Evolutionary conservation across 2,113 vertebrate genomes (phyloP).

Genomic region (Nyctereutes procyonoides): DNA sequence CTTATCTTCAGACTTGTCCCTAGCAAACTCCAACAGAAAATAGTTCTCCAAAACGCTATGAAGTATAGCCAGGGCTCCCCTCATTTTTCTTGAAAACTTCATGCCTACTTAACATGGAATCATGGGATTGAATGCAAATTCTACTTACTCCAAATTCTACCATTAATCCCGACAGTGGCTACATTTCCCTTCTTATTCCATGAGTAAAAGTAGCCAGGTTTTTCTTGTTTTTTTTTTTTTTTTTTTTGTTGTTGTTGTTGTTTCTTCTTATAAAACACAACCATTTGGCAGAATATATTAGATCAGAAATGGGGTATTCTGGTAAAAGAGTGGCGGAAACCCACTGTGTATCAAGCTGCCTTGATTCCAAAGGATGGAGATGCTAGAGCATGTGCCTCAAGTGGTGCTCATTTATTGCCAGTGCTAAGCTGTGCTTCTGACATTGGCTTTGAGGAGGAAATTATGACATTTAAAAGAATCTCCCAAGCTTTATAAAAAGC

Average conservation of each 20-base stretch:
- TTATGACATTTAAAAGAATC: constrained; percentile 81
- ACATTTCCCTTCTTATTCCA: background rate
- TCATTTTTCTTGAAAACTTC: background rate
- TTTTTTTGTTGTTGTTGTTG: too few relatives aligned
- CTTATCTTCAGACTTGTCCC: background rate
- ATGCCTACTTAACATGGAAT: background rate
- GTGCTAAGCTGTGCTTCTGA: constrained; percentile 12
- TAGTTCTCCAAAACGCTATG: background rate
- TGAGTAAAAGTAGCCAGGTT: background rate
- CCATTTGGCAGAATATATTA: background rate
- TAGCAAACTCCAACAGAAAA: background rate
- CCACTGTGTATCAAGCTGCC: constrained; percentile 21
- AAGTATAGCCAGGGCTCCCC: rapidly evolving
- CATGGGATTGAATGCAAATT: background rate
- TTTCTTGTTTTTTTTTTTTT: background rate
- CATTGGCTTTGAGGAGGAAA: constrained; percentile 78
- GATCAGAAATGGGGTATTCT: background rate
- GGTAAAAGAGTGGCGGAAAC: constrained; percentile 60
- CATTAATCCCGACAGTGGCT: rapidly evolving
- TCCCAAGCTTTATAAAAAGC: constrained; percentile 72
- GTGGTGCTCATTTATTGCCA: constrained; percentile 57
- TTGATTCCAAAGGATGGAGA: constrained; percentile 27
- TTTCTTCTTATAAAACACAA: background rate
- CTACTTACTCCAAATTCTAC: background rate
- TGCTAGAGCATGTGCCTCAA: background rate